These are phyloP conservation scores for Chondrosia reniformis DNA, from an alignment of 37 sponge, comb jelly and placozoan genomes.

Conservation along the genomic window DNA sequence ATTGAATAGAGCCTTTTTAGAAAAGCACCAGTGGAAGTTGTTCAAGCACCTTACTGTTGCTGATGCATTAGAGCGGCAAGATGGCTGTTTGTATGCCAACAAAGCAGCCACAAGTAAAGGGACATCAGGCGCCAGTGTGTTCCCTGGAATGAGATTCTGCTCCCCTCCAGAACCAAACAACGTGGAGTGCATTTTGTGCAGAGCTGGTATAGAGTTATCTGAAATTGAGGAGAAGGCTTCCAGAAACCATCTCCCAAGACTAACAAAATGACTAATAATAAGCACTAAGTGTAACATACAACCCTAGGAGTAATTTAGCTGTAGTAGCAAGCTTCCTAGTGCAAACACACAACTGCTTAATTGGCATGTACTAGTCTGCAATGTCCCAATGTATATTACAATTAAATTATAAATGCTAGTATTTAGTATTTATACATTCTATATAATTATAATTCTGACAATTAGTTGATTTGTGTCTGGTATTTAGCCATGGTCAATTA, in stretches of 20 bases:
- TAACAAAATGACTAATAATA: not conserved
- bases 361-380: too few relatives aligned
- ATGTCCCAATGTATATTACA: too few relatives aligned
- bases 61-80: not conserved
- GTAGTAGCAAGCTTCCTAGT: not conserved
- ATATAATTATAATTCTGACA: too few relatives aligned
- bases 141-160: not conserved
- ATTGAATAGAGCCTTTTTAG: constrained; percentile 4
- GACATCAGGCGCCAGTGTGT: not conserved
- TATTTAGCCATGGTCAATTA: too few relatives aligned
- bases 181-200: not conserved
- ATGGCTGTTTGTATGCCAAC: not conserved
- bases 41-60: constrained; percentile 12
- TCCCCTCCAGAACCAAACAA: not conserved
- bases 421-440: too few relatives aligned
- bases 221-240: not conserved
- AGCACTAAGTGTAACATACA: not conserved
- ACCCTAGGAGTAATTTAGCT: not conserved
- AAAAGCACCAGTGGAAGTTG: constrained; percentile 30
- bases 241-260: not conserved
- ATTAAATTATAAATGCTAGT: too few relatives aligned
- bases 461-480: too few relatives aligned
- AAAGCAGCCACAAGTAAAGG: constrained; percentile 1
- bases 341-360: too few relatives aligned
- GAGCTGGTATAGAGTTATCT: not conserved